Percentiles rank a stretch among this genome's conserved stretches.
Conservation (phyloP, 1,140 invertebrate genomes). For the Tetraneura akinire region DNA sequence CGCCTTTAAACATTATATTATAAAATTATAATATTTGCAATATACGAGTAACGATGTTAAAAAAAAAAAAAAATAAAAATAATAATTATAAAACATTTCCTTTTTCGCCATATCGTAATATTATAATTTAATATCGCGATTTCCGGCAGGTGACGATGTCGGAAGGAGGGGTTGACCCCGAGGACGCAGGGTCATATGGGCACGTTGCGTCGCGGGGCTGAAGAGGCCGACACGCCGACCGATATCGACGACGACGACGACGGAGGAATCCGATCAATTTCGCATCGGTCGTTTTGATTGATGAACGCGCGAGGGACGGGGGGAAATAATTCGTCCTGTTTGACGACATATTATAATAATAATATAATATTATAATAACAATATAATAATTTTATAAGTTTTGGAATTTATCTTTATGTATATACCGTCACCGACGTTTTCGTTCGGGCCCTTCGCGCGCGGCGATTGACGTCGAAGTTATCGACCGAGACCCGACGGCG, state of each 20-base stretch:
- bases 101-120: neutral
- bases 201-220: no score
- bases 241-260: slow-evolving; percentile 30
- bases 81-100: neutral
- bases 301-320: slow-evolving; percentile 26
- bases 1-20: no score
- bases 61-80: neutral
- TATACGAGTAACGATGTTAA: no score
- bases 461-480: neutral
- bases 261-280: slow-evolving; percentile 29
- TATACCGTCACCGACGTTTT: neutral
- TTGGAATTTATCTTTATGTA: slow-evolving; percentile 15
- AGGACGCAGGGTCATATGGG: neutral
- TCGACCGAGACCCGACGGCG: neutral
- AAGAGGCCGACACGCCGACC: slow-evolving; percentile 1
- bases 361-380: no score
- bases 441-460: neutral
- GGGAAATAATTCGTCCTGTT: no score
- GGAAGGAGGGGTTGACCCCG: neutral
- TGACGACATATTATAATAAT: no score
- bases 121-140: no score
- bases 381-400: neutral
- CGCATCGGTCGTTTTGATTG: slow-evolving; percentile 35
- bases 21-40: no score
- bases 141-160: neutral